Base-by-base conservation (phyloP, 2,797 vertebrate genomes). In the Myotis planiceps region DNA sequence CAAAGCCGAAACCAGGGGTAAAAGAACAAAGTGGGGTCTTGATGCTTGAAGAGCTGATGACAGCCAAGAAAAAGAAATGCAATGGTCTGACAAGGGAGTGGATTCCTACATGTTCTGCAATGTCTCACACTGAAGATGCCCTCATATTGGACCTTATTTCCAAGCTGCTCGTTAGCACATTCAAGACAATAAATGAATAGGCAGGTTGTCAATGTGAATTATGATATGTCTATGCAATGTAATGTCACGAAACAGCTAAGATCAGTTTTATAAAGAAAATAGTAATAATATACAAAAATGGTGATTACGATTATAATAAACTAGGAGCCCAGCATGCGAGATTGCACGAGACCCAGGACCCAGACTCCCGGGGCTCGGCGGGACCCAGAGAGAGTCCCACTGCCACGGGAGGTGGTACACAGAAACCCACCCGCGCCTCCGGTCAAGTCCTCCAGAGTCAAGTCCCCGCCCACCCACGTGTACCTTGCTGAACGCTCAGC, bases 21-120 rank as follows among this genome's bases (percentile, higher is more conserved):
- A 47, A 69, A 51, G 58, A 86, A 92, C 82, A 88, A 88, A 96
- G 65, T 25, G 58, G 84, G 63, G 37, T 83, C 84, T 85, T 1
- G 2, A 65, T 8, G 81, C 49, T 18, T 88, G 49, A 76, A 78
- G 68, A 78, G 25, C 83, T 47, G 81, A 42, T 0, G 9, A 87
- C 68, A 53, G 90, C 27, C 88, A 95, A 32, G 88, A 9, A 63
- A 75, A 60, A 65, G 81, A n/a, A 68, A 75, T 0, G 3, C 58
- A 4, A 3, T n/a, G 18, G 39, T 21, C 66, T 45, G 60, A 51
- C 32, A 27, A 80, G 83, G 34, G 55, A 29, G 34, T n/a, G 42
- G 53, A 42, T 10, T 34, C 65, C 34, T 9, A 15, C 3, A n/a
- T 1, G 3, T 18, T 8, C 27, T 4, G 13, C 2, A 5, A 21